phyloP scores from a whole-genome alignment of 1,140 invertebrate species.

The Drosophila ercepeae region DNA sequence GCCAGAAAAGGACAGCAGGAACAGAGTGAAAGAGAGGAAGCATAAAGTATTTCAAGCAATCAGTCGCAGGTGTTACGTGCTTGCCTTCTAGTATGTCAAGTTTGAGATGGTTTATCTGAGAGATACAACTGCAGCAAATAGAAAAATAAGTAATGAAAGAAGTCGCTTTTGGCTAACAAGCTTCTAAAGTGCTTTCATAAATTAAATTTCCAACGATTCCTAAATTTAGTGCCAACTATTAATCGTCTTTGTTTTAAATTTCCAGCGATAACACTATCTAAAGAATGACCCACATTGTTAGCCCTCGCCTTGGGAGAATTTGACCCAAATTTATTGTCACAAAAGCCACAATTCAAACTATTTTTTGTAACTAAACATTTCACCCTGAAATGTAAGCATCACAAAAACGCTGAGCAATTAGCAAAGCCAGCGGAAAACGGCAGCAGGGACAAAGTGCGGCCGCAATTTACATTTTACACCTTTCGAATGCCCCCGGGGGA shows the following conservation, averaged over 20 bases:
- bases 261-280: not conserved
- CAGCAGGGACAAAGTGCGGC: slow-evolving; percentile 35
- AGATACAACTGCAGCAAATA: not conserved
- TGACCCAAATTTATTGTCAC: slow-evolving; percentile 41
- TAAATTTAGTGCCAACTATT: not conserved
- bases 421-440: slow-evolving; percentile 11
- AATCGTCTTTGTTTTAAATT: no score
- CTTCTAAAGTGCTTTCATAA: not conserved
- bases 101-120: not conserved
- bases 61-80: not conserved
- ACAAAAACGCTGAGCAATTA: slow-evolving; percentile 37
- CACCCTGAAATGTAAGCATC: slow-evolving; percentile 42
- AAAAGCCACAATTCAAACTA: slow-evolving; percentile 9
- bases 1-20: slow-evolving; percentile 24
- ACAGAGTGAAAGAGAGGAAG: slow-evolving; percentile 1
- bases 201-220: not conserved
- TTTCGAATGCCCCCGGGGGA: slow-evolving; percentile 49
- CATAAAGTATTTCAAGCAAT: slow-evolving; percentile 13
- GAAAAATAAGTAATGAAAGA: not conserved
- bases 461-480: slow-evolving; percentile 77
- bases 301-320: not conserved
- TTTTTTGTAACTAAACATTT: slow-evolving; percentile 16
- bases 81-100: not conserved
- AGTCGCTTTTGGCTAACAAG: not conserved
- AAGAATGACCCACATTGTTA: slow-evolving; percentile 6